A percentile compares a stretch with the other conserved stretches of the same genome.
These are phyloP conservation scores for Thereuonema tuberculata DNA, from an alignment of 1,140 invertebrate genomes.

Conservation along the genomic window DNA sequence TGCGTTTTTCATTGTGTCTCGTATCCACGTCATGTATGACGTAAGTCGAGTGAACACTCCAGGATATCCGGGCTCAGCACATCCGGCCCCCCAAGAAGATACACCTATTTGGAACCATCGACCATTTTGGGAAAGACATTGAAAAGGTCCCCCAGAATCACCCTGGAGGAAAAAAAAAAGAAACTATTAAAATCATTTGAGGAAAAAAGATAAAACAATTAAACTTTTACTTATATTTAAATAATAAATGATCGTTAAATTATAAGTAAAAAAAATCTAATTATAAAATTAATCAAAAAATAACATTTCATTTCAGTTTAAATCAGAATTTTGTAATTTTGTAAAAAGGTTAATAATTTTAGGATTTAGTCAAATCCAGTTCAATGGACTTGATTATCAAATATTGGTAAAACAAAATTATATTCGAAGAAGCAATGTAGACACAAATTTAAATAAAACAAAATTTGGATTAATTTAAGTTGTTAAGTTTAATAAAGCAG, in stretches of 20 bases:
- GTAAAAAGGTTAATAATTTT: too few species aligned
- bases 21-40: background rate
- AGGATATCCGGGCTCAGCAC: constrained; percentile 7
- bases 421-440: too few species aligned
- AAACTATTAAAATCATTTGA: too few species aligned
- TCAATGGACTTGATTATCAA: too few species aligned
- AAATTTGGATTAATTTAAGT: too few species aligned
- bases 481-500: too few species aligned
- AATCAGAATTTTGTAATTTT: too few species aligned
- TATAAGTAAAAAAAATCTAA: constrained; percentile 22
- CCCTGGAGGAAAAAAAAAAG: constrained; percentile 45
- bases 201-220: constrained; percentile 22
- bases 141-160: constrained; percentile 69
- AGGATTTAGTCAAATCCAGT: too few species aligned
- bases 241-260: background rate
- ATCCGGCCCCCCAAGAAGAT: constrained; percentile 65
- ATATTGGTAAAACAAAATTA: too few species aligned
- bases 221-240: constrained; percentile 3
- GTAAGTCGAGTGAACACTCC: constrained; percentile 13
- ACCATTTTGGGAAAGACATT: constrained; percentile 55
- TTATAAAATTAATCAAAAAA: too few species aligned
- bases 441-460: too few species aligned
- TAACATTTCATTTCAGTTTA: too few species aligned
- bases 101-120: constrained; percentile 75
- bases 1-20: background rate